Evolutionary conservation across 2,888 invertebrate genomes (phyloP).

Genomic region (Rhamnusium bicolor): DNA sequence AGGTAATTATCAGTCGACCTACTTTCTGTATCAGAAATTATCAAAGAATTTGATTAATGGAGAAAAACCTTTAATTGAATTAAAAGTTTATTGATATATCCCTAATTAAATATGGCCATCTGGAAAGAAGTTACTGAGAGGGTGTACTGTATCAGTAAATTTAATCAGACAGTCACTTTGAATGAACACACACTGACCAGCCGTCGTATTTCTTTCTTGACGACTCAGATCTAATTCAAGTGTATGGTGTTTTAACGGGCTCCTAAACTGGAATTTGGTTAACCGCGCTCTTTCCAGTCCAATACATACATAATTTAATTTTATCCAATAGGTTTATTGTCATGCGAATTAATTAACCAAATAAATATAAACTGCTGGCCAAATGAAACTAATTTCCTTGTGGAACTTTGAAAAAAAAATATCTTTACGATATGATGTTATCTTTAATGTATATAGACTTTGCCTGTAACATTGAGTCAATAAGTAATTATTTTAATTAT

Average conservation of each 20-base stretch:
- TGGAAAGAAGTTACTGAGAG: slow-evolving; percentile 18
- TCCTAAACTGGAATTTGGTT: slow-evolving; percentile 42
- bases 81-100: slow-evolving; percentile 4
- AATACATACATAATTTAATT: slow-evolving; percentile 22
- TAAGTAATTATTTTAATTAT: too few relatives aligned
- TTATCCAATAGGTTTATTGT: slow-evolving; percentile 8
- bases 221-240: slow-evolving; percentile 43
- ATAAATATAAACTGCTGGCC: too few relatives aligned
- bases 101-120: slow-evolving; percentile 29
- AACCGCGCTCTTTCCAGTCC: slow-evolving; percentile 16
- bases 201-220: slow-evolving; percentile 50
- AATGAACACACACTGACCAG: slow-evolving; percentile 31
- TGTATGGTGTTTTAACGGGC: slow-evolving; percentile 40
- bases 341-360: too few relatives aligned
- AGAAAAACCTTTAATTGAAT: slow-evolving; percentile 10
- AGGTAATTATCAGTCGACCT: not conserved
- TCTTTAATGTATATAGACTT: too few relatives aligned
- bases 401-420: too few relatives aligned
- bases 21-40: not conserved
- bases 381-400: too few relatives aligned
- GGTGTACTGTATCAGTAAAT: slow-evolving; percentile 37
- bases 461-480: too few relatives aligned
- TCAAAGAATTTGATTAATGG: not conserved
- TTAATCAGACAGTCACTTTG: slow-evolving; percentile 23
- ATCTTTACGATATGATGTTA: too few relatives aligned